These are phyloP conservation scores for Plebejus melissa DNA, from an alignment of 2,888 invertebrate genomes.

Conservation along the genomic window DNA sequence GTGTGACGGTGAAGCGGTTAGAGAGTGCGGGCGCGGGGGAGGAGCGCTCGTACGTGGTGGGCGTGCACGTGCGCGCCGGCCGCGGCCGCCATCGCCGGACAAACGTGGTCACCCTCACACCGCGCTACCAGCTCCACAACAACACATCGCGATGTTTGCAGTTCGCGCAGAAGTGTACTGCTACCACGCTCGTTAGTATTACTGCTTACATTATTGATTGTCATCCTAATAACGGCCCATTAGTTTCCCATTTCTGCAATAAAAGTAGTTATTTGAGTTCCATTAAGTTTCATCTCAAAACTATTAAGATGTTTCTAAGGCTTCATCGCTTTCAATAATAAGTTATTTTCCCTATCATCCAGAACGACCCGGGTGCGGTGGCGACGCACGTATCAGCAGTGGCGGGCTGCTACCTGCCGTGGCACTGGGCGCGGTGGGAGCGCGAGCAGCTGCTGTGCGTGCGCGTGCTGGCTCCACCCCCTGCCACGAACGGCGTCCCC, in stretches of 20 bases:
- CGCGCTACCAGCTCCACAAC: slow-evolving; percentile 96
- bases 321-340: not conserved
- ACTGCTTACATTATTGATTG: not conserved
- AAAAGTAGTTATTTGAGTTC: too few species aligned
- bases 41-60: slow-evolving; percentile 89
- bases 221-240: too few species aligned
- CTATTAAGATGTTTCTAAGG: not conserved
- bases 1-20: slow-evolving; percentile 83
- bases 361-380: slow-evolving; percentile 84
- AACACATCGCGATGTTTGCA: slow-evolving; percentile 87
- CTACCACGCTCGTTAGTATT: slow-evolving; percentile 82
- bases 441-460: slow-evolving; percentile 94
- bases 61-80: slow-evolving; percentile 92
- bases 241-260: too few species aligned
- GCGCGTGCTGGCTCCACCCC: slow-evolving; percentile 83
- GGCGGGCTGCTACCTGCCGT: slow-evolving; percentile 94
- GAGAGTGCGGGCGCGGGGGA: slow-evolving; percentile 54
- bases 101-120: slow-evolving; percentile 94
- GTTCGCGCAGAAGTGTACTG: slow-evolving; percentile 93
- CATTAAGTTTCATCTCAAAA: too few species aligned
- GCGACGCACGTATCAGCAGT: slow-evolving; percentile 88
- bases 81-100: slow-evolving; percentile 94
- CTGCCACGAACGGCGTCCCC: slow-evolving; percentile 41
- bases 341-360: not conserved
- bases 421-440: slow-evolving; percentile 97